A percentile compares a stretch with the other conserved stretches of the same genome.
phyloP scores from a whole-genome alignment of 37 sponge, comb jelly and placozoan species.

The Aphrocallistes beatrix region DNA sequence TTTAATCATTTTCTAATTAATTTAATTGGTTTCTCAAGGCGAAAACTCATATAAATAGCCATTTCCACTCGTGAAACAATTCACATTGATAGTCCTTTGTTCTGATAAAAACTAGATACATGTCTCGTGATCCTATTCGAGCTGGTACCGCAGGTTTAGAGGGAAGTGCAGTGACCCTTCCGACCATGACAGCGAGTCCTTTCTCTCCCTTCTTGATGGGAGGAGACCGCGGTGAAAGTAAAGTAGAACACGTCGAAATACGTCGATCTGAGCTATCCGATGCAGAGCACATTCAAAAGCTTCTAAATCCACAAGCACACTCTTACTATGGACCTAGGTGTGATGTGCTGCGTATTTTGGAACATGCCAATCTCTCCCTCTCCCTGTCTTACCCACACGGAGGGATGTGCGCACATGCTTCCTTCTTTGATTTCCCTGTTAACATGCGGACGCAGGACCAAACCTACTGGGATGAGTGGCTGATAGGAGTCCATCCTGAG shows the following conservation, averaged over 20 bases:
- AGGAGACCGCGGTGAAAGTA: neutral
- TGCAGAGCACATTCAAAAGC: neutral
- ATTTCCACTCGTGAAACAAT: no score
- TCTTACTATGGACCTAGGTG: neutral
- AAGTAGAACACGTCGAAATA: neutral
- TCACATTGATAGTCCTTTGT: no score
- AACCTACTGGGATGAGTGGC: neutral
- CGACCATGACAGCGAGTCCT: conserved; percentile 8
- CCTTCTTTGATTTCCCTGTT: neutral
- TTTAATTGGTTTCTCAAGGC: no score
- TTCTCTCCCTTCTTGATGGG: neutral
- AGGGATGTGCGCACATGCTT: neutral
- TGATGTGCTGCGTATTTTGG: neutral
- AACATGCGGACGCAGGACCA: neutral
- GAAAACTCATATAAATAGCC: no score
- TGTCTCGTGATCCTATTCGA: no score
- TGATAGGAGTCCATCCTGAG: neutral
- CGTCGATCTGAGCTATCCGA: conserved; percentile 1
- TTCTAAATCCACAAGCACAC: neutral
- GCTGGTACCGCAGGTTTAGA: neutral
- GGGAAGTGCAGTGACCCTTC: neutral
- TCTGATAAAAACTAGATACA: no score
- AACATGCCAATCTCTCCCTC: neutral
- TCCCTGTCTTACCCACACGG: neutral
- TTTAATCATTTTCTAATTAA: no score